Conservation (phyloP, 92 coral and sea anemone genomes). For the Phenganax stokvisi region DNA sequence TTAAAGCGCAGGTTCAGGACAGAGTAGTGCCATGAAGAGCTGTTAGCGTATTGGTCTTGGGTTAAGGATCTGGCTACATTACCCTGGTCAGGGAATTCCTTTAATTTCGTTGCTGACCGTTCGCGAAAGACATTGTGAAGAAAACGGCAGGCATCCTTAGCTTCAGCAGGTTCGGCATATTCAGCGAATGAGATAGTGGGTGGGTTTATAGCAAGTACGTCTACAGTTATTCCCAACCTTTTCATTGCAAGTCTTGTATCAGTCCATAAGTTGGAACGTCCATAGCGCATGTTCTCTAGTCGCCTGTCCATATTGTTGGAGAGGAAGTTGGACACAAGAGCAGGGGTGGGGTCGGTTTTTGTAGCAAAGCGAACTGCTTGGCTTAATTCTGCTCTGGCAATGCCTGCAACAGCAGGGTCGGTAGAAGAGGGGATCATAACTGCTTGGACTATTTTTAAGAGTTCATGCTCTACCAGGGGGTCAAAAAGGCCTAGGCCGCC, state of each 20-base stretch:
- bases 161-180: slow-evolving; percentile 1
- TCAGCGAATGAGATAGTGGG: slow-evolving; percentile 2
- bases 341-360: slow-evolving; percentile 26
- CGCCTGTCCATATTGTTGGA: background rate
- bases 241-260: slow-evolving; percentile 6
- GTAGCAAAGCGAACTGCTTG: slow-evolving; percentile 23
- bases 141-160: slow-evolving; percentile 14
- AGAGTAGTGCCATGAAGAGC: slow-evolving; percentile 16
- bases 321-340: slow-evolving; percentile 26
- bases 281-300: no score
- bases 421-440: slow-evolving; percentile 20
- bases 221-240: background rate
- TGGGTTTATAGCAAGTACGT: slow-evolving; percentile 25
- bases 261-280: slow-evolving; percentile 6
- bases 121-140: slow-evolving; percentile 18
- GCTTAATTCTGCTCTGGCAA: slow-evolving; percentile 28
- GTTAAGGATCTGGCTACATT: slow-evolving; percentile 36
- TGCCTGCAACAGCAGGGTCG: slow-evolving; percentile 13
- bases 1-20: slow-evolving; percentile 30
- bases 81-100: slow-evolving; percentile 31
- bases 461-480: slow-evolving; percentile 20
- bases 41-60: slow-evolving; percentile 18
- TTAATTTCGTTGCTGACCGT: background rate
- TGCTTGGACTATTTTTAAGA: slow-evolving; percentile 25
- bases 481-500: slow-evolving; percentile 35